These are phyloP conservation scores for Alcedo atthis DNA, from an alignment of 2,797 vertebrate species.

Conservation along the genomic window DNA sequence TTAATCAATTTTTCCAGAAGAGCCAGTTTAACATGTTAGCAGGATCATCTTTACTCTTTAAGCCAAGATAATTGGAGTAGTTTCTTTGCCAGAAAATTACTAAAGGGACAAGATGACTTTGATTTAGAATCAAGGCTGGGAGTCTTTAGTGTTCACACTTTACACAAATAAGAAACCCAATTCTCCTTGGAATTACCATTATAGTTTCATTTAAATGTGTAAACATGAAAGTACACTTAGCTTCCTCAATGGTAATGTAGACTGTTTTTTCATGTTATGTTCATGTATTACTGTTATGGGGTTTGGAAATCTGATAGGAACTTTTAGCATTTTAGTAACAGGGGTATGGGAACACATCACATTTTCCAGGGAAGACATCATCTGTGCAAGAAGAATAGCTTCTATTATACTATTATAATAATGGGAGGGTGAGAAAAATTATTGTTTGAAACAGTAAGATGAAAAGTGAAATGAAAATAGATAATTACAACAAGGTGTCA, in stretches of 20 bases:
- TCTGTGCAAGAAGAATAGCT: not conserved
- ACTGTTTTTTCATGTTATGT: not conserved
- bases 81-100: constrained; percentile 45
- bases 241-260: not conserved
- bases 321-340: not conserved
- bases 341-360: not conserved
- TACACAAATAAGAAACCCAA: not conserved
- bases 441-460: not conserved
- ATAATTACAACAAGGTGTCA: not conserved
- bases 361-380: not conserved
- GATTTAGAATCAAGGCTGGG: not conserved
- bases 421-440: not conserved
- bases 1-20: constrained; percentile 25
- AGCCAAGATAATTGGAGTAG: not conserved
- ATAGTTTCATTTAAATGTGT: not conserved
- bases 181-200: not conserved
- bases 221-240: not conserved
- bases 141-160: not conserved
- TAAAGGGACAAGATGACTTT: not conserved
- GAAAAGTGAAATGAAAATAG: not conserved
- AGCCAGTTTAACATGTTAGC: not conserved
- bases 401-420: not conserved
- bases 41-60: constrained; percentile 3
- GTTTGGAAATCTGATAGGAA: not conserved
- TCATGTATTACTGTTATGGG: not conserved